Conservation (phyloP, 64 coral and sea anemone species). For the Montipora cactus region DNA sequence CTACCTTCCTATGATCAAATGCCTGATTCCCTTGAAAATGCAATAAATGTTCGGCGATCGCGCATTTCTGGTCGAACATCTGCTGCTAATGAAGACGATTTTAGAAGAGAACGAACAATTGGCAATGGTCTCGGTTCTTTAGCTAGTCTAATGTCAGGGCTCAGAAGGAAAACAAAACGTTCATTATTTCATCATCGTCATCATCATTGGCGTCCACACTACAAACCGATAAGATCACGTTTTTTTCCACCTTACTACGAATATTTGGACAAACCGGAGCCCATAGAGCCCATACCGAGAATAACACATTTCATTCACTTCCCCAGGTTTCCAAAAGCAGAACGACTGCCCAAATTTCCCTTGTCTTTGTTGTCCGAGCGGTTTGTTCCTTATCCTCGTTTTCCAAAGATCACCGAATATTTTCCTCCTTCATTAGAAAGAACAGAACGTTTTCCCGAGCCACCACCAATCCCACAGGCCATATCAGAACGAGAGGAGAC, state of each 20-base stretch:
- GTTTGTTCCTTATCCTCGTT: conserved; percentile 17
- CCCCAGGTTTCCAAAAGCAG: neutral
- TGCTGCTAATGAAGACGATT: neutral
- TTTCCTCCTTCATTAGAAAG: conserved; percentile 14
- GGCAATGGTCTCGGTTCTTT: neutral
- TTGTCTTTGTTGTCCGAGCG: neutral
- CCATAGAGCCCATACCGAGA: neutral
- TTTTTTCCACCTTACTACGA: conserved; percentile 1
- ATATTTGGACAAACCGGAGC: neutral
- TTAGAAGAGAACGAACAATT: neutral
- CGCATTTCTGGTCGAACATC: neutral
- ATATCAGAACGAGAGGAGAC: conserved; percentile 15
- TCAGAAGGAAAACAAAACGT: neutral
- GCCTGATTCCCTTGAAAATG: neutral
- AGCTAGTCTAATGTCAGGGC: neutral
- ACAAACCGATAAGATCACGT: neutral
- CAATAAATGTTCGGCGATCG: neutral
- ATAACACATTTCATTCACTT: neutral
- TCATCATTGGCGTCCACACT: neutral
- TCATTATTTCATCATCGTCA: conserved; percentile 6
- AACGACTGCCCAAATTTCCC: neutral
- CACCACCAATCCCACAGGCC: conserved; percentile 31
- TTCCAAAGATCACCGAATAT: conserved; percentile 19
- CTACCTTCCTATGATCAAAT: conserved; percentile 12
- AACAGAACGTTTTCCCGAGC: conserved; percentile 1